phyloP scores from a whole-genome alignment of 2,888 invertebrate genomes.

The Acleris cristana region DNA sequence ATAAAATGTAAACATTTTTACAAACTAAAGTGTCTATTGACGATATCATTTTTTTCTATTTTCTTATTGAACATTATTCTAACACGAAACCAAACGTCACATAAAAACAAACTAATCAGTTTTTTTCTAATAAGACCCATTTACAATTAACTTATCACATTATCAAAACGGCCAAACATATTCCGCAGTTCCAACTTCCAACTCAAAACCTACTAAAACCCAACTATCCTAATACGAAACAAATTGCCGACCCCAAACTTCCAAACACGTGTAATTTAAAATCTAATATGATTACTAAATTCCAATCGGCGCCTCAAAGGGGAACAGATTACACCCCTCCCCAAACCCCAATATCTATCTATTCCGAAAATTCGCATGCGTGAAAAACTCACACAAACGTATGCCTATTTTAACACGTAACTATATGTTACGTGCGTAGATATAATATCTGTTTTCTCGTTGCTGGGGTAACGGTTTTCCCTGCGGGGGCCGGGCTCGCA shows the following conservation, averaged over 20 bases:
- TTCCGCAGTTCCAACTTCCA: not conserved
- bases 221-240: constrained; percentile 74
- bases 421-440: constrained; percentile 57
- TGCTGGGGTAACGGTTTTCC: constrained; percentile 75
- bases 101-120: too few relatives aligned
- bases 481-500: constrained; percentile 47
- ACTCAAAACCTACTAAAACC: constrained; percentile 6
- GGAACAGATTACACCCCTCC: constrained; percentile 76
- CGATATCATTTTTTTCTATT: too few relatives aligned
- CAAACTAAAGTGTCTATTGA: too few relatives aligned
- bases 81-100: too few relatives aligned
- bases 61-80: too few relatives aligned
- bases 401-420: constrained; percentile 66
- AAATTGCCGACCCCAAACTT: constrained; percentile 72
- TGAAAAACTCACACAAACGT: constrained; percentile 75
- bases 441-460: constrained; percentile 72
- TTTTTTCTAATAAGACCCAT: too few relatives aligned
- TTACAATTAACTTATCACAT: too few relatives aligned
- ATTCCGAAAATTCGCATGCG: constrained; percentile 79
- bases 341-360: constrained; percentile 77
- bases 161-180: too few relatives aligned
- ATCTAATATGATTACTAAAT: constrained; percentile 84
- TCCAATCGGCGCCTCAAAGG: constrained; percentile 82
- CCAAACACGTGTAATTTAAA: constrained; percentile 81
- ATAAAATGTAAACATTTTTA: too few relatives aligned